phyloP scores from a whole-genome alignment of 1,140 invertebrate genomes.

The Musca domestica region DNA sequence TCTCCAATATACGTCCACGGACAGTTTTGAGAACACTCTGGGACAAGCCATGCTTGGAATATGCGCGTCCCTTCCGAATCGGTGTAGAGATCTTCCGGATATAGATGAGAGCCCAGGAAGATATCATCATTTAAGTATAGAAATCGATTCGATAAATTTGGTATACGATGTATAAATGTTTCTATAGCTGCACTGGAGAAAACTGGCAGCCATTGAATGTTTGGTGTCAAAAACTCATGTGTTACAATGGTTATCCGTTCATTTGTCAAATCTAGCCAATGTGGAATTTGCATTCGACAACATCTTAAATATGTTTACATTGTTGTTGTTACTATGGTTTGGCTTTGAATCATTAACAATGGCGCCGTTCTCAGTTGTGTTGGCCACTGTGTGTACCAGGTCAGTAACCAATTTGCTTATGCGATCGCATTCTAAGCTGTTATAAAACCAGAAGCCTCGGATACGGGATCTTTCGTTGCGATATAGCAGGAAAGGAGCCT shows the following conservation, averaged over 20 bases:
- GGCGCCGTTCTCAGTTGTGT: slow-evolving; percentile 42
- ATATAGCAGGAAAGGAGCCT: slow-evolving; percentile 87
- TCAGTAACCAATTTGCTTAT: slow-evolving; percentile 71
- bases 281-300: slow-evolving; percentile 85
- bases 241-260: slow-evolving; percentile 66
- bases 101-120: slow-evolving; percentile 71
- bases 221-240: slow-evolving; percentile 70
- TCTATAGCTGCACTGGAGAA: slow-evolving; percentile 81
- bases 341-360: slow-evolving; percentile 8
- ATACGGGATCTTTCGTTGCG: slow-evolving; percentile 78
- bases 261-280: slow-evolving; percentile 80
- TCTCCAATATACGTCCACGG: slow-evolving; percentile 77
- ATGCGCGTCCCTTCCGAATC: slow-evolving; percentile 69
- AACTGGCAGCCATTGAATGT: slow-evolving; percentile 67
- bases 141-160: slow-evolving; percentile 76
- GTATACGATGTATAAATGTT: slow-evolving; percentile 68
- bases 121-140: slow-evolving; percentile 87
- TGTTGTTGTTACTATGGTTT: too few relatives aligned
- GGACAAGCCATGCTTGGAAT: slow-evolving; percentile 77
- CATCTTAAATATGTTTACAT: slow-evolving; percentile 82
- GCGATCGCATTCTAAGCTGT: slow-evolving; percentile 80
- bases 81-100: slow-evolving; percentile 76
- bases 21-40: slow-evolving; percentile 73
- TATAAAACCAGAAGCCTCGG: slow-evolving; percentile 92
- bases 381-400: slow-evolving; percentile 65